Evolutionary conservation across 37 sponge, comb jelly and placozoan species (phyloP), one percentile per base, ranked within the genome.

Genomic region (Oscarella lobularis): DNA sequence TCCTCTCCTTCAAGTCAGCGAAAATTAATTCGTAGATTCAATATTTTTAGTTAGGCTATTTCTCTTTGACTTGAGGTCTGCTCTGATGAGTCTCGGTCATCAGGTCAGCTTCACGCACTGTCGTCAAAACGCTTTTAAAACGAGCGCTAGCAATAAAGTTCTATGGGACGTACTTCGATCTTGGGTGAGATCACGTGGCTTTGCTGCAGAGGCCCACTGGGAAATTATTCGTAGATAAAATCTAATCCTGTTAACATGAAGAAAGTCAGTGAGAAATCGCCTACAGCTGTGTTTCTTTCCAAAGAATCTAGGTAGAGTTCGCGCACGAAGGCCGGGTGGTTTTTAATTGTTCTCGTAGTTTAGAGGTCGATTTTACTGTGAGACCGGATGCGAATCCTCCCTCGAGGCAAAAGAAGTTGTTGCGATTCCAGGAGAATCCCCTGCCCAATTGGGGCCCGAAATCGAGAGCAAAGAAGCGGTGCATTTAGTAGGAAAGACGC

Each of bases 391-490:
- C 93, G 5, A 86, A 92, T 38, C 92, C 96, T 66, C 74, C 79
- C 2, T 95, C 96, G 29, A 74, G 85, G 37, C 37, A 77, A 29
- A 72, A 77, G 1, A 88, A 88, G 76, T 67, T 98, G 75, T 38
- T 73, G 14, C 70, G 99, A 33, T 98, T 89, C 75, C 99, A 91
- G 1, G 86, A 85, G 41, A 94, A 94, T 35, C 99, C 99, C 20
- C 80, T 89, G 40, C 81, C 95, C 5, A 94, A 98, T 80, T 98
- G 99, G 99, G 99, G 99, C 32, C 99, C 99, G 3, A 94, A 94
- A 65, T 73, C 89, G 29, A 86, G 88, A 66, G 92, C 95, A 35
- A 88, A 90, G 40, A 97, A 93, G 82, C 83, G 82, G 88, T 86
- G 30, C 39, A 78, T 38, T 2, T 30, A 30, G 3, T 37, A 35